Evolutionary conservation across 2,113 vertebrate genomes (phyloP), one percentile per base, ranked within the genome.

Genomic region (Neolamprologus brichardi): DNA sequence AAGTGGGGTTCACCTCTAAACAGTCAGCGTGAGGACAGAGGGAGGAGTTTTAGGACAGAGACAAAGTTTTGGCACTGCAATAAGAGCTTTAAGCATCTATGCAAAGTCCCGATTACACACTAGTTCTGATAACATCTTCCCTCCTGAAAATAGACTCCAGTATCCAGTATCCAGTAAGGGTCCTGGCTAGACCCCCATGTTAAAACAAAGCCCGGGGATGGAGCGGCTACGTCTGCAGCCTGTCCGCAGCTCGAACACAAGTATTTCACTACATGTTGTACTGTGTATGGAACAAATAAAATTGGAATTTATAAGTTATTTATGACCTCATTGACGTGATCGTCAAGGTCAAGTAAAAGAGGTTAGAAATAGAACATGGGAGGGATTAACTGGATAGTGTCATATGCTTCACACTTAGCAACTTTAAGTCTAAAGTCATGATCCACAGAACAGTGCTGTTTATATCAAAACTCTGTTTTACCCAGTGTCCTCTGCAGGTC

Each of bases 401-500:
- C 53, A 8, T 56, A 14, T 56, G 53, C 12, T 56, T 56, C 20
- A 25, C 53, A 54, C 53, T 25, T 54, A 54, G 53, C 52, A 54
- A 56, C 53, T 56, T 8, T 56, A 56, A 56, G 13, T 5, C 54
- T 30, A 32, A 30, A 17, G 28, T 9, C 25, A 39, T 20, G 34
- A 20, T 20, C 62, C 32, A 39, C 39, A 75, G 70, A 75, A 78
- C 6, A 20, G 28, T 78, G 9, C 37, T 82, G 41, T 23, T 37
- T 67, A 32, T 77, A 64, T 14, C 11, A 34, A 41, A 41, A 41
- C 39, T 41, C 23, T 15, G 54, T 56, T 28, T 56, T 56, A 56
- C 54, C 54, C 54, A 56, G 90, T 81, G 84, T 94, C 87, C 83
- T 90, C 85, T 81, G 89, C 64, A 79, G 93, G 93, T 15, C 79